Evolutionary conservation across 2,797 vertebrate species (phyloP).

Genomic region (Crenichthys baileyi): DNA sequence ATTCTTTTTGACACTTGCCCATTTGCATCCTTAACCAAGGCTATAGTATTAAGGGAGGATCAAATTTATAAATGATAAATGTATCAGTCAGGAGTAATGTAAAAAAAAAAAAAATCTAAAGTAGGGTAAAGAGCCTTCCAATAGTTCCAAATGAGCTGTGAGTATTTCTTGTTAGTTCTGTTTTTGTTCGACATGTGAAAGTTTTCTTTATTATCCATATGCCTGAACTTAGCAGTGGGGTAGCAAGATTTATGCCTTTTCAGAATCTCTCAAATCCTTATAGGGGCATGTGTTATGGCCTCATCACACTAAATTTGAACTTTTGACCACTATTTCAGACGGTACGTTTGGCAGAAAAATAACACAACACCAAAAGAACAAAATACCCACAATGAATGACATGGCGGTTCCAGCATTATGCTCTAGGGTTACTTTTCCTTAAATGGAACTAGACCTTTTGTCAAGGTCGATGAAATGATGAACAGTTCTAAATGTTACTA

Average conservation of each 20-base stretch:
- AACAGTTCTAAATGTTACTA: background rate
- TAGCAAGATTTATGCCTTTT: background rate
- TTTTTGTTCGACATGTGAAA: background rate
- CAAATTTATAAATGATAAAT: too few relatives aligned
- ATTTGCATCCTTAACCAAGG: background rate
- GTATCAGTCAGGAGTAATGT: background rate
- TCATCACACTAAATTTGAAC: background rate
- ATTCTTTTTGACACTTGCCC: background rate
- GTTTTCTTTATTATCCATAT: background rate
- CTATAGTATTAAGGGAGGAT: background rate
- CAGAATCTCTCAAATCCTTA: background rate
- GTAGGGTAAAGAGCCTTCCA: background rate
- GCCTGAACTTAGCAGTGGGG: background rate
- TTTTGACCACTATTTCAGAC: background rate
- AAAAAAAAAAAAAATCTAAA: background rate
- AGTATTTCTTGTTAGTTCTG: background rate
- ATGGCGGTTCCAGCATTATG: too few relatives aligned
- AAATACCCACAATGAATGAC: background rate
- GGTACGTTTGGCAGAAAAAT: background rate
- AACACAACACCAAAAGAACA: background rate
- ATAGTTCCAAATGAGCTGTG: background rate
- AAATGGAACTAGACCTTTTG: background rate
- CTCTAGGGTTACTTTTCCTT: background rate
- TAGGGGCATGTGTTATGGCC: background rate
- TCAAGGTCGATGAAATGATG: background rate